These are phyloP conservation scores for Catharus bicknelli DNA, from an alignment of 2,113 vertebrate genomes.

Conservation along the genomic window DNA sequence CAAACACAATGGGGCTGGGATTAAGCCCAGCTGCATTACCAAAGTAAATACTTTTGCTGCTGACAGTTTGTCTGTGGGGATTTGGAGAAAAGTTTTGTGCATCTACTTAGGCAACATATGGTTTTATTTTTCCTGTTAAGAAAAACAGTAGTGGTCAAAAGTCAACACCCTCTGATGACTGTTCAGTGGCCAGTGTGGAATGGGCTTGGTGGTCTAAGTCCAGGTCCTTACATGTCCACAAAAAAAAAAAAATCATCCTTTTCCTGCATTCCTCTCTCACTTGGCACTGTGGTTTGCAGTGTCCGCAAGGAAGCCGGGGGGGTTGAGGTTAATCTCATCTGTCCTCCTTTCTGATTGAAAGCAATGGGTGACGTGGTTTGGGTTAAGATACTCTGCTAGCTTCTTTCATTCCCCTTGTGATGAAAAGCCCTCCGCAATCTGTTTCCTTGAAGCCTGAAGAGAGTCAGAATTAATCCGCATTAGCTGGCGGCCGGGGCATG, in stretches of 20 bases:
- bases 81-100: constrained; percentile 65
- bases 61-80: constrained; percentile 70
- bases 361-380: neutral
- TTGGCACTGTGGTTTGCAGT: constrained; percentile 34
- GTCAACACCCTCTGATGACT: constrained; percentile 65
- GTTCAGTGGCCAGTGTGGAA: constrained; percentile 25
- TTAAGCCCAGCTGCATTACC: constrained; percentile 70
- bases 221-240: constrained; percentile 32
- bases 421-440: constrained; percentile 36
- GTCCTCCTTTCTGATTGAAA: constrained; percentile 36
- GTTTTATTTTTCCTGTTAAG: constrained; percentile 67
- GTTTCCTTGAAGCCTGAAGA: constrained; percentile 36
- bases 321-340: constrained; percentile 51
- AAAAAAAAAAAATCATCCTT: constrained; percentile 11
- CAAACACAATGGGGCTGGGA: constrained; percentile 69
- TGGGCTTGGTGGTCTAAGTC: constrained; percentile 40
- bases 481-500: neutral
- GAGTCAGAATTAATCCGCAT: constrained; percentile 28
- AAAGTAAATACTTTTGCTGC: constrained; percentile 71
- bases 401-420: constrained; percentile 41
- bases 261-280: constrained; percentile 32
- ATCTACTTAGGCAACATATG: constrained; percentile 66
- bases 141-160: constrained; percentile 72
- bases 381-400: constrained; percentile 25
- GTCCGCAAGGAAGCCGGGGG: neutral